Evolutionary conservation across 1,140 invertebrate genomes (phyloP), one percentile per base, ranked within the genome.

Genomic region (Pseudomyrmex cubaensis): DNA sequence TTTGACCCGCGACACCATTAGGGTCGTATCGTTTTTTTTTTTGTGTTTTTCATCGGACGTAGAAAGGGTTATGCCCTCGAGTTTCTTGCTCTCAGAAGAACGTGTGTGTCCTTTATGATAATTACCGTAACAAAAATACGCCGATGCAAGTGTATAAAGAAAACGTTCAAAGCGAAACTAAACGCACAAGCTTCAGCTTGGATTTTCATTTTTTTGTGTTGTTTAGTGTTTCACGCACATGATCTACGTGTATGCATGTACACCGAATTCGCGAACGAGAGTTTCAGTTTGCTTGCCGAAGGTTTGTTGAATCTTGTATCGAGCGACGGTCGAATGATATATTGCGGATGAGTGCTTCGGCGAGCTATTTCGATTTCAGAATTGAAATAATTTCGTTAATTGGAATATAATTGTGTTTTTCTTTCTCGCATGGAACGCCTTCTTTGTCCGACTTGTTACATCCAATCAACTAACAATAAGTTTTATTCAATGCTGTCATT

Each of bases 1-100:
- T 80, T 72, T 80, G 66, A 80, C 66, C 66, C 76, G 66, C 76
- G 54, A 80, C 76, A 80, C 56, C 76, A 80, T 80, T 80, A 80
- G 54, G 12, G 54, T 70, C 66, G 10, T 77, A 80, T 72, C 66
- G 72, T 72, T 66, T 54, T 72, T 80, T 80, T 75, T 25, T 25
- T 25, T 25, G 20, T 25, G 5, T 74, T 78, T 69, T 57, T 25
- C 3, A 48, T 13, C 8, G 22, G 46, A 2, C 13, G 20, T 70
- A 80, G 70, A 80, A 80, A 50, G 54, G 56, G 22, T 80, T 80
- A n/a, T 13, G 15, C 44, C 8, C 35, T 35, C 15, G 66, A 80
- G 22, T 80, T 59, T 70, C 76, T 72, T 44, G n/a, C 54, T 50
- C n/a, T 72, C 15, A 72, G 25, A 59, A 82, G 76, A 56, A 63